Evolutionary conservation across 2,113 vertebrate species (phyloP).

Genomic region (Urocolius indicus): DNA sequence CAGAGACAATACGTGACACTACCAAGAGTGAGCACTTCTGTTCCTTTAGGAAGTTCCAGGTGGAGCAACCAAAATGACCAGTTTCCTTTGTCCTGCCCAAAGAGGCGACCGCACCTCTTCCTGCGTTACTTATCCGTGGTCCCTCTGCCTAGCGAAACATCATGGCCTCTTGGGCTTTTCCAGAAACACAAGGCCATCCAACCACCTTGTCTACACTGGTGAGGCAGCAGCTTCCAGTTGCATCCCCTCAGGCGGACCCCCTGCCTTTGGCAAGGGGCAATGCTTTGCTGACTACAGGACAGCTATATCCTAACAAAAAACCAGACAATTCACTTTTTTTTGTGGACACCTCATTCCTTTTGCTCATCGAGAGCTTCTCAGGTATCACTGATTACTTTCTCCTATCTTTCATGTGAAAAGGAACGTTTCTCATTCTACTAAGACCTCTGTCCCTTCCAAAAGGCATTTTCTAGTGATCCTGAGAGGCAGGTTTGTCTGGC

Average conservation of each 20-base stretch:
- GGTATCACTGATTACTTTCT: not conserved
- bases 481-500: not conserved
- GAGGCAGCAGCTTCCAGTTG: not conserved
- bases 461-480: not conserved
- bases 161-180: not conserved
- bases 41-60: not conserved
- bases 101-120: not conserved
- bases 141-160: not conserved
- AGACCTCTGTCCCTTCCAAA: not conserved
- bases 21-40: not conserved
- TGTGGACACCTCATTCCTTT: not conserved
- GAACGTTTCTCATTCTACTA: not conserved
- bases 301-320: not conserved
- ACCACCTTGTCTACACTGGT: not conserved
- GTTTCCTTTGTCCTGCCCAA: not conserved
- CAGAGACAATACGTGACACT: not conserved
- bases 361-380: not conserved
- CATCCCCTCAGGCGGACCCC: not conserved
- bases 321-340: not conserved
- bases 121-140: rapidly evolving
- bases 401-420: not conserved
- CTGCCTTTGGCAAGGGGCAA: rapidly evolving
- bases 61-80: not conserved
- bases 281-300: not conserved
- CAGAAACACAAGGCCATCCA: not conserved